A percentile compares a stretch with the other conserved stretches of the same genome.
Evolutionary conservation across 2,888 invertebrate species (phyloP).

Genomic region (Pollenia amentaria): DNA sequence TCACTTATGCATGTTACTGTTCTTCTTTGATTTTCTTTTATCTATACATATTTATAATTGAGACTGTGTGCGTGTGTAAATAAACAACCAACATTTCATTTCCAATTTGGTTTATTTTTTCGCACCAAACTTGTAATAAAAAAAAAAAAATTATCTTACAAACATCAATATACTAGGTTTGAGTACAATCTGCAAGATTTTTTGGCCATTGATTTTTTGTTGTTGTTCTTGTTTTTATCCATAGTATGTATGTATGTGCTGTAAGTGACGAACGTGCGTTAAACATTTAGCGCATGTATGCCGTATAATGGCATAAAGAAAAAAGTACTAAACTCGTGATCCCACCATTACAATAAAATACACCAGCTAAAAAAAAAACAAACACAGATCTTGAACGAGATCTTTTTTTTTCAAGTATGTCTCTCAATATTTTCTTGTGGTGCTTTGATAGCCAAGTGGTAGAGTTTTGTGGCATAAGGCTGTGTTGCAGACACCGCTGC

Average conservation of each 20-base stretch:
- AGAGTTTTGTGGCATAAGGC: constrained; percentile 19
- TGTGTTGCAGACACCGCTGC: not conserved
- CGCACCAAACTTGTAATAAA: constrained; percentile 79
- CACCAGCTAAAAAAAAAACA: constrained; percentile 44
- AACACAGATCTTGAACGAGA: constrained; percentile 47
- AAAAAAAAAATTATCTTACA: constrained; percentile 83
- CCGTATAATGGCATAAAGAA: constrained; percentile 62
- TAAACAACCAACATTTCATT: constrained; percentile 42
- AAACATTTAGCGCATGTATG: constrained; percentile 70
- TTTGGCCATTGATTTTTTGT: constrained; percentile 32
- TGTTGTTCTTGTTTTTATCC: constrained; percentile 54
- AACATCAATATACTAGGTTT: constrained; percentile 75
- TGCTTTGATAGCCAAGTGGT: constrained; percentile 14
- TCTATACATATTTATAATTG: not conserved
- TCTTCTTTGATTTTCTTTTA: not conserved
- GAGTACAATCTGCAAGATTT: constrained; percentile 38
- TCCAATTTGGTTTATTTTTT: constrained; percentile 52
- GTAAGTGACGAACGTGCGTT: constrained; percentile 73
- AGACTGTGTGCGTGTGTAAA: not conserved
- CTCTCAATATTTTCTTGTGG: constrained; percentile 30
- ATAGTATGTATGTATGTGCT: constrained; percentile 50
- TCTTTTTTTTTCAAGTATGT: constrained; percentile 51
- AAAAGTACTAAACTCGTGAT: constrained; percentile 69
- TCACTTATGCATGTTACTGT: constrained; percentile 23
- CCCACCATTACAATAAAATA: constrained; percentile 71